A percentile compares a stretch with the other conserved stretches of the same genome.
These are phyloP conservation scores for Pseudomugil tenellus DNA, from an alignment of 2,797 vertebrate species.

Conservation along the genomic window DNA sequence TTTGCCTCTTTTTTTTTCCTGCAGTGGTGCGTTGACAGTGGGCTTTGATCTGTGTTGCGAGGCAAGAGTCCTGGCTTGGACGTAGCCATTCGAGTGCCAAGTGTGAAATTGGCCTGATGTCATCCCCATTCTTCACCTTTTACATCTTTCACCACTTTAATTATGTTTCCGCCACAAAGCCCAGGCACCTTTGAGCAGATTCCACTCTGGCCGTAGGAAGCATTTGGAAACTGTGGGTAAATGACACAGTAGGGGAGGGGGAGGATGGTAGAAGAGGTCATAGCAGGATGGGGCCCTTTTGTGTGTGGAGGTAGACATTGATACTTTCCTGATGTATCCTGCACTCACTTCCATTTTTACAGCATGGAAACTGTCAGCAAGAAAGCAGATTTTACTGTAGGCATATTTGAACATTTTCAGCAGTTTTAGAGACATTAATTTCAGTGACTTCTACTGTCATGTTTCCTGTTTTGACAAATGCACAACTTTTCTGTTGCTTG, in stretches of 20 bases:
- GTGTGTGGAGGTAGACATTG: slow-evolving; percentile 73
- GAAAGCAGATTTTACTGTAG: slow-evolving; percentile 28
- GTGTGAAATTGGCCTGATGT: slow-evolving; percentile 99
- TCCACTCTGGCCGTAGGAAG: slow-evolving; percentile 95
- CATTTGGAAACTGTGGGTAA: slow-evolving; percentile 89
- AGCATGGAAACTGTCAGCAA: slow-evolving; percentile 29
- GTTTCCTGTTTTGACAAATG: slow-evolving; percentile 2
- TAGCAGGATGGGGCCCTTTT: slow-evolving; percentile 80
- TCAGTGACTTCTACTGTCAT: neutral
- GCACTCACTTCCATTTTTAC: slow-evolving; percentile 86
- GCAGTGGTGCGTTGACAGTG: slow-evolving; percentile 91
- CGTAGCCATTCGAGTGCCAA: slow-evolving; percentile 94
- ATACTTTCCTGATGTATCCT: slow-evolving; percentile 78
- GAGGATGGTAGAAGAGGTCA: slow-evolving; percentile 85
- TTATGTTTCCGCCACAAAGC: slow-evolving; percentile 99
- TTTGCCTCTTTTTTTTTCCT: slow-evolving; percentile 92
- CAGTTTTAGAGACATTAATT: slow-evolving; percentile 11
- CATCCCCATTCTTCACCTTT: slow-evolving; percentile 96
- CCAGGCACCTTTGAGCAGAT: slow-evolving; percentile 93
- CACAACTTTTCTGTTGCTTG: neutral
- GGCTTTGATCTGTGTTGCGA: slow-evolving; percentile 99
- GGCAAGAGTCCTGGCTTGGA: slow-evolving; percentile 93
- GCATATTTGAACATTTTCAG: slow-evolving; percentile 6
- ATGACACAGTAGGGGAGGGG: slow-evolving; percentile 88
- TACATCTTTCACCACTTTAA: slow-evolving; percentile 99